Conservation (phyloP, 2,888 invertebrate genomes). For the Proisotoma minuta region DNA sequence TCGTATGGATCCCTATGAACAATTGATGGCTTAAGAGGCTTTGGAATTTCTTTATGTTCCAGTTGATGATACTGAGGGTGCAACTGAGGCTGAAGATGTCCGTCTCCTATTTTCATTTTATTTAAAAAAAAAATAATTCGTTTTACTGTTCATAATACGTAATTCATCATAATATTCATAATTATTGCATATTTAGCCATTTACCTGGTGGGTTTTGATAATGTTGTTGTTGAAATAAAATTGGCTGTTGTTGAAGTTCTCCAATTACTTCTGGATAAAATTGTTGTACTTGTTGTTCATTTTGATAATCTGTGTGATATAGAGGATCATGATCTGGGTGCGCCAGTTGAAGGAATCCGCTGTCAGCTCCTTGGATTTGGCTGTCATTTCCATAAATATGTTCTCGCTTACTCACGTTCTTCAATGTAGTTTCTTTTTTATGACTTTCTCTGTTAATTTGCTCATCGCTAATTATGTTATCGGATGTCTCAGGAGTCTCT, state of each 20-base stretch:
- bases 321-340: background rate
- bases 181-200: too few relatives aligned
- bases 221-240: background rate
- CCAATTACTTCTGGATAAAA: too few relatives aligned
- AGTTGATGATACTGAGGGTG: constrained; percentile 4
- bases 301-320: background rate
- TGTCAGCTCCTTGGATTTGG: background rate
- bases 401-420: too few relatives aligned
- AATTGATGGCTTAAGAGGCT: constrained; percentile 37
- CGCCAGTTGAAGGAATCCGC: constrained; percentile 5
- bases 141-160: too few relatives aligned
- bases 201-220: background rate
- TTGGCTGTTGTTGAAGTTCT: background rate
- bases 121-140: too few relatives aligned
- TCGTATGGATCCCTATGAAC: constrained; percentile 42
- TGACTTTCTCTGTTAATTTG: too few relatives aligned
- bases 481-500: too few relatives aligned
- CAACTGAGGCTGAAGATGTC: background rate
- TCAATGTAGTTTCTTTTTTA: too few relatives aligned
- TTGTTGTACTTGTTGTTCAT: background rate
- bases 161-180: too few relatives aligned
- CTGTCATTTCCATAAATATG: background rate
- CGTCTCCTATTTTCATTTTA: too few relatives aligned
- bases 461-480: too few relatives aligned
- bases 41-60: constrained; percentile 22